Conservation (phyloP, 2,888 invertebrate species). For the Dynastes grantii region DNA sequence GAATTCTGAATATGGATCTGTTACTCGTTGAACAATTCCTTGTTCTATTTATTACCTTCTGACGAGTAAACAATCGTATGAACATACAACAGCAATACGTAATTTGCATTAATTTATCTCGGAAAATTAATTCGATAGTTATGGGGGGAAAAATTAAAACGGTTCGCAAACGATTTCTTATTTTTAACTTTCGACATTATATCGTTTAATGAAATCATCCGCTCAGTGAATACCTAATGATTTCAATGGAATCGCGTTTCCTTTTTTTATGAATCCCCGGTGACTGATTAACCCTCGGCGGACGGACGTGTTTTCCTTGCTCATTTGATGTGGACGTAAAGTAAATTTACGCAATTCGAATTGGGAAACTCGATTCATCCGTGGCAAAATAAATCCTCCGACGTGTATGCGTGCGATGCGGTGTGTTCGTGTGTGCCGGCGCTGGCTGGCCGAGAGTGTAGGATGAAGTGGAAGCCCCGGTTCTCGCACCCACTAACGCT, state of each 20-base stretch:
- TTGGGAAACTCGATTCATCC: conserved; percentile 45
- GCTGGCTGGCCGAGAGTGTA: conserved; percentile 21
- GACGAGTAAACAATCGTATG: too few species aligned
- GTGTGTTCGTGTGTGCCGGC: neutral
- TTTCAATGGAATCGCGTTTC: conserved; percentile 45
- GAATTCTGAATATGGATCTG: too few species aligned
- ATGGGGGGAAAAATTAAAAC: neutral
- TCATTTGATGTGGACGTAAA: conserved; percentile 45
- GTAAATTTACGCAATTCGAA: conserved; percentile 47
- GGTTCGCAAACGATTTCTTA: conserved; percentile 24
- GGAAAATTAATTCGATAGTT: neutral
- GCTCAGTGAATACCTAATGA: conserved; percentile 46
- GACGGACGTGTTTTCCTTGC: conserved; percentile 44
- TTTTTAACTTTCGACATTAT: conserved; percentile 42
- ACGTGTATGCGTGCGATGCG: neutral
- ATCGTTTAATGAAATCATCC: conserved; percentile 41
- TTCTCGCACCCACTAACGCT: conserved; percentile 29
- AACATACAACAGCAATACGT: too few species aligned
- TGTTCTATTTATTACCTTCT: too few species aligned
- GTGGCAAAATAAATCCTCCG: conserved; percentile 44
- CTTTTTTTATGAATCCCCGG: conserved; percentile 44
- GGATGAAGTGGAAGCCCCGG: conserved; percentile 40
- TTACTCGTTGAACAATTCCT: too few species aligned
- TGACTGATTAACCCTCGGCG: conserved; percentile 43
- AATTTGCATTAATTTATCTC: too few species aligned